These are phyloP conservation scores for Potorous gilbertii DNA, from an alignment of 2,797 vertebrate species.

Conservation along the genomic window DNA sequence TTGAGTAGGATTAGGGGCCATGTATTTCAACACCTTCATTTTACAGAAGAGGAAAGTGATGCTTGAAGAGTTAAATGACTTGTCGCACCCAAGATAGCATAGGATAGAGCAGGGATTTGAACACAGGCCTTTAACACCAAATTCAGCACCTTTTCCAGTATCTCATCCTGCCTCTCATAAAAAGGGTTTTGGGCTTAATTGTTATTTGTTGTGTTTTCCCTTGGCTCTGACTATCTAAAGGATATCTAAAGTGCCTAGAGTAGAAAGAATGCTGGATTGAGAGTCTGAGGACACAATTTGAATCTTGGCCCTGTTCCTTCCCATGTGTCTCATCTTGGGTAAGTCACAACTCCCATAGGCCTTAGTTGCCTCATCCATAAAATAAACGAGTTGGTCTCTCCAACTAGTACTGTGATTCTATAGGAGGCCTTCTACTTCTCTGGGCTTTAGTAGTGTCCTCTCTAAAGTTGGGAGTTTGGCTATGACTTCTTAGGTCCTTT, in stretches of 20 bases:
- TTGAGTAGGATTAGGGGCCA: not conserved
- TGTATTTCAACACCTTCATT: not conserved
- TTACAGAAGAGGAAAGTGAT: not conserved
- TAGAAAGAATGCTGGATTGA: not conserved
- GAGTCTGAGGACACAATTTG: not conserved
- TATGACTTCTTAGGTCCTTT: not conserved
- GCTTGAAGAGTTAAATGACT: not conserved
- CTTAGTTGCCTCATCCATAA: not conserved
- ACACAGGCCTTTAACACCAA: not conserved
- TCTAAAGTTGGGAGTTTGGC: not conserved
- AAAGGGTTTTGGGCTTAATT: not conserved
- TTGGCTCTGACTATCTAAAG: not conserved
- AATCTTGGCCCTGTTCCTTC: not conserved
- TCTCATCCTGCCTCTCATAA: not conserved
- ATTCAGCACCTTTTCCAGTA: not conserved
- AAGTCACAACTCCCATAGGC: not conserved
- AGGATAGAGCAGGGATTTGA: not conserved
- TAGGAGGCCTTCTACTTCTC: not conserved
- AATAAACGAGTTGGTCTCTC: not conserved
- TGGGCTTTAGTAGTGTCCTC: not conserved
- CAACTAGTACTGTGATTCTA: not conserved
- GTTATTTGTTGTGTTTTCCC: not conserved
- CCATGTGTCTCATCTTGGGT: not conserved
- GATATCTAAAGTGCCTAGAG: not conserved
- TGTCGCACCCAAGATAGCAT: not conserved